Conservation (phyloP, 37 sponge, comb jelly and placozoan species). For the Oopsacas minuta region DNA sequence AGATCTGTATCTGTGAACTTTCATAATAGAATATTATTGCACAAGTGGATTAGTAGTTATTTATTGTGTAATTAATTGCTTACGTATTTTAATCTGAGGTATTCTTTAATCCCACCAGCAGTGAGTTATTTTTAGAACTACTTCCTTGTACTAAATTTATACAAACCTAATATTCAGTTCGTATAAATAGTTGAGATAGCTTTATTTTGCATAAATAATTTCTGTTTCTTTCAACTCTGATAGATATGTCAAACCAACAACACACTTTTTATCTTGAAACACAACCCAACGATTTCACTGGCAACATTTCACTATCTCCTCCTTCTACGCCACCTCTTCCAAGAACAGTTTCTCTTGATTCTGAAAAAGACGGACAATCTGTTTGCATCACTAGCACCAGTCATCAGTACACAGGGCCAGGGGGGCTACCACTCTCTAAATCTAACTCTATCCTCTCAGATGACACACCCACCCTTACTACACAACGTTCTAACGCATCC, state of each 20-base stretch:
- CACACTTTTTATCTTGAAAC: constrained; percentile 1
- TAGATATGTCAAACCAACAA: constrained; percentile 16
- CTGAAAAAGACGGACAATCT: background rate
- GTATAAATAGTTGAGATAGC: background rate
- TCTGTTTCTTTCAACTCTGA: no score
- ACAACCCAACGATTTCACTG: constrained; percentile 1
- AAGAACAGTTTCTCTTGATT: background rate
- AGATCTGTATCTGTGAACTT: no score
- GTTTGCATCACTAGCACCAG: background rate
- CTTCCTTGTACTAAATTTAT: background rate
- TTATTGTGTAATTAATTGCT: background rate
- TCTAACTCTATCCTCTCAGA: background rate
- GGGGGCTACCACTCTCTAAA: background rate
- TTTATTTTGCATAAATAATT: background rate
- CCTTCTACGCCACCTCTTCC: background rate
- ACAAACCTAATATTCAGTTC: background rate
- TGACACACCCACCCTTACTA: background rate
- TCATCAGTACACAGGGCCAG: background rate
- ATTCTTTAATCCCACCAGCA: background rate
- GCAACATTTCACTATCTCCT: constrained; percentile 1
- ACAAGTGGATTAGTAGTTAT: no score
- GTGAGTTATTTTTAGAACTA: background rate
- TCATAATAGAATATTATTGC: no score
- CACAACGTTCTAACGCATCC: constrained; percentile 8
- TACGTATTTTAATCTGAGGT: background rate